Percentiles rank a stretch among this genome's conserved stretches.
Conservation (phyloP, 2,113 vertebrate species). For the Bos javanicus region DNA sequence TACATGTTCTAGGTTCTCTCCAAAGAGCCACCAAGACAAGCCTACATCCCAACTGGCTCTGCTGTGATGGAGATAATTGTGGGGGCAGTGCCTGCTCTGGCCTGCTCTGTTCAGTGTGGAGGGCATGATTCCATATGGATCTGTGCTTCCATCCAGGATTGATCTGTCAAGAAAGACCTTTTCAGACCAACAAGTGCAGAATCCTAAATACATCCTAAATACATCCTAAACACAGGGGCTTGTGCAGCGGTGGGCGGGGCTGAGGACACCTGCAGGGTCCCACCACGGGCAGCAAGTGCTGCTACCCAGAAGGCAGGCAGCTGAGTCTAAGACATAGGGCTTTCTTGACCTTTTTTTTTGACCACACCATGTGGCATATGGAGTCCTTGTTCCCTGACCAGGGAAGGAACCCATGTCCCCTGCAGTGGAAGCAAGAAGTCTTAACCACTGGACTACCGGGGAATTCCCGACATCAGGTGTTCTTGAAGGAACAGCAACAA, state of each 20-base stretch:
- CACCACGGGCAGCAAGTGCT: not conserved
- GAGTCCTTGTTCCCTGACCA: not conserved
- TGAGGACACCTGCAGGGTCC: not conserved
- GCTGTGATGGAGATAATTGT: not conserved
- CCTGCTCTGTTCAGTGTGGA: fast-evolving
- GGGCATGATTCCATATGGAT: fast-evolving
- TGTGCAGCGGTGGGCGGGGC: fast-evolving
- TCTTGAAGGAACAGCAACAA: not conserved
- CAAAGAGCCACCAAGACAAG: not conserved
- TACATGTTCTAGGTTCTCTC: not conserved
- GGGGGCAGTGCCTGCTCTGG: not conserved
- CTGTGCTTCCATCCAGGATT: fast-evolving
- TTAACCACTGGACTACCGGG: not conserved
- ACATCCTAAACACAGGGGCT: not conserved
- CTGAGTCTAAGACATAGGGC: no score
- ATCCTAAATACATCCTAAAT: not conserved
- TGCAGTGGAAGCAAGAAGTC: not conserved
- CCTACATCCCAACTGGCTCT: not conserved
- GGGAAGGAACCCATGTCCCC: not conserved
- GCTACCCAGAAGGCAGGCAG: not conserved
- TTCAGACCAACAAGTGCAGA: not conserved
- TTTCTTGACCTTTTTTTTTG: not conserved
- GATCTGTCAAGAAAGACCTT: not conserved
- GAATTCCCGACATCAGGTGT: not conserved
- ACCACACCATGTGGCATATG: not conserved